phyloP scores from a whole-genome alignment of 2,888 invertebrate genomes.

The Tryphoninae sp. region DNA sequence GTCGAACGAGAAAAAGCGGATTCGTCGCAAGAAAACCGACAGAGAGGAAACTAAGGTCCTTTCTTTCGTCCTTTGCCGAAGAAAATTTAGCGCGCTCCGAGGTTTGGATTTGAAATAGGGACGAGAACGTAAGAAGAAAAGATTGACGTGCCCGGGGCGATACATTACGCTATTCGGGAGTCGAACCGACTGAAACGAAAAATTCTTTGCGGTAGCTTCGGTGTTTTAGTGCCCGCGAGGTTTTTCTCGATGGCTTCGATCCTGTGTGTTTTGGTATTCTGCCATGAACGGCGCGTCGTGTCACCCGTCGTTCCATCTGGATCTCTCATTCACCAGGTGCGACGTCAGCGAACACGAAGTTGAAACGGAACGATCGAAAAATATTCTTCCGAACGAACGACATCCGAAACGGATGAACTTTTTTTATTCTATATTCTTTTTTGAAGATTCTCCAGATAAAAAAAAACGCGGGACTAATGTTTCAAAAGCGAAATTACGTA shows the following conservation, averaged over 20 bases:
- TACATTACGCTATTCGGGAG: slow-evolving; percentile 10
- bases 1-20: background rate
- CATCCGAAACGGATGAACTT: too few relatives aligned
- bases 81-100: slow-evolving; percentile 30
- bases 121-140: background rate
- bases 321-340: slow-evolving; percentile 22
- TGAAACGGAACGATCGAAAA: slow-evolving; percentile 1
- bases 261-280: slow-evolving; percentile 2
- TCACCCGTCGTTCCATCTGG: slow-evolving; percentile 8
- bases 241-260: background rate
- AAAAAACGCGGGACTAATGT: too few relatives aligned
- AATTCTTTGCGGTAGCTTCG: background rate
- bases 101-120: background rate
- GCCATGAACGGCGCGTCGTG: slow-evolving; percentile 2
- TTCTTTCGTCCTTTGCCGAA: background rate
- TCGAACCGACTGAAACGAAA: slow-evolving; percentile 23
- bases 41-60: too few relatives aligned
- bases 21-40: too few relatives aligned
- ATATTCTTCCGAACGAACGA: background rate
- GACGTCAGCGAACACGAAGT: slow-evolving; percentile 15
- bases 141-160: slow-evolving; percentile 20
- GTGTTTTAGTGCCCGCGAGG: slow-evolving; percentile 4
- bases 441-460: too few relatives aligned
- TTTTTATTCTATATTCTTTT: too few relatives aligned
- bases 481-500: too few relatives aligned